These are phyloP conservation scores for Chroicocephalus ridibundus DNA, from an alignment of 2,113 vertebrate genomes.

Conservation along the genomic window DNA sequence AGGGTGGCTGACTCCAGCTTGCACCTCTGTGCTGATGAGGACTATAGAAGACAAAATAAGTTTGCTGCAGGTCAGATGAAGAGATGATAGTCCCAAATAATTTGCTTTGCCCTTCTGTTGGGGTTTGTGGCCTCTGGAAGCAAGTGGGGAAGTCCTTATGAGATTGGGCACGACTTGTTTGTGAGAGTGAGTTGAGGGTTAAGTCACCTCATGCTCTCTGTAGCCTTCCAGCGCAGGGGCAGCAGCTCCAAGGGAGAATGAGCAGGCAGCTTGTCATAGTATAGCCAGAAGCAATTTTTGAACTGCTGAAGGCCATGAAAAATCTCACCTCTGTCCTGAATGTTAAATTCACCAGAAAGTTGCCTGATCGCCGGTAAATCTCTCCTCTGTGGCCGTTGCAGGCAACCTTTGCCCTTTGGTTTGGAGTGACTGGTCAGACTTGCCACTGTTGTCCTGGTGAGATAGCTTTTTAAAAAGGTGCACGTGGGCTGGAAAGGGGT, in stretches of 20 bases:
- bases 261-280: background rate
- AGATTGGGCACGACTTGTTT: background rate
- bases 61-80: background rate
- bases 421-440: background rate
- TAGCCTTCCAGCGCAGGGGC: too few species aligned
- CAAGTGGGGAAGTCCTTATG: background rate
- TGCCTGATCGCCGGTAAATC: background rate
- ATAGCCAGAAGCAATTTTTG: background rate
- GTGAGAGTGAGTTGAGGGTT: background rate
- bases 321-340: background rate
- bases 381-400: background rate
- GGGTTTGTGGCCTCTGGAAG: background rate
- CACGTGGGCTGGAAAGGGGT: background rate
- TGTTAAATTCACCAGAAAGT: background rate
- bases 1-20: fast-evolving
- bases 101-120: background rate
- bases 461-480: background rate
- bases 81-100: background rate
- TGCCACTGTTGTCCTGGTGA: background rate
- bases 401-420: background rate
- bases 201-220: background rate
- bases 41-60: background rate
- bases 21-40: background rate
- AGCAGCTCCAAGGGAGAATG: background rate
- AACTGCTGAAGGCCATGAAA: background rate